A percentile compares a stretch with the other conserved stretches of the same genome.
Evolutionary conservation across 2,113 vertebrate species (phyloP).

Genomic region (Xenus cinereus): DNA sequence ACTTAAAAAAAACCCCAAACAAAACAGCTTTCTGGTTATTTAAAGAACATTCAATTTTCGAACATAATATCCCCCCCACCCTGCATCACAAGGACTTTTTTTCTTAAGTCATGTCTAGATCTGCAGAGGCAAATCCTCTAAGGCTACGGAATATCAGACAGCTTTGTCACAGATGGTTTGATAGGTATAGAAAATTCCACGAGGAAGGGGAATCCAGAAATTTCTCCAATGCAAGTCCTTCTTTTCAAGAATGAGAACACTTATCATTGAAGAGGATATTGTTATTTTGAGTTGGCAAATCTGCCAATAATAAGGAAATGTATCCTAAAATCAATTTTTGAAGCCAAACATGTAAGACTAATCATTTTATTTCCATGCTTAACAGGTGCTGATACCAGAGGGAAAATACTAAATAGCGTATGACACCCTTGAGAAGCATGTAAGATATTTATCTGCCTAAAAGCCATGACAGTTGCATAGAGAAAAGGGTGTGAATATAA

Average conservation of each 20-base stretch:
- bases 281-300: conserved; percentile 12
- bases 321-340: conserved; percentile 52
- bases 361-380: conserved; percentile 53
- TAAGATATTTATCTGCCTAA: conserved; percentile 62
- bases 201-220: neutral
- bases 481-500: conserved; percentile 33
- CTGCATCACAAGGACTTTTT: neutral
- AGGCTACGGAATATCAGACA: neutral
- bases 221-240: neutral
- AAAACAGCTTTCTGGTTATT: neutral
- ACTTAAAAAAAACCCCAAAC: neutral
- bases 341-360: conserved; percentile 54
- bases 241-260: neutral
- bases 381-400: conserved; percentile 53
- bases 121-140: neutral
- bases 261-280: neutral
- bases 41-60: neutral
- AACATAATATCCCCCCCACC: neutral
- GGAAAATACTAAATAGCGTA: conserved; percentile 45
- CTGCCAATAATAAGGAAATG: neutral
- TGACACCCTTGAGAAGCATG: conserved; percentile 49
- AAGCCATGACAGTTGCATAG: conserved; percentile 31
- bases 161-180: neutral
- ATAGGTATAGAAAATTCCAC: neutral
- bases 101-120: neutral